Percentiles rank a stretch among this genome's conserved stretches.
phyloP scores from a whole-genome alignment of 2,888 invertebrate species.

The Neoaliturus tenellus region DNA sequence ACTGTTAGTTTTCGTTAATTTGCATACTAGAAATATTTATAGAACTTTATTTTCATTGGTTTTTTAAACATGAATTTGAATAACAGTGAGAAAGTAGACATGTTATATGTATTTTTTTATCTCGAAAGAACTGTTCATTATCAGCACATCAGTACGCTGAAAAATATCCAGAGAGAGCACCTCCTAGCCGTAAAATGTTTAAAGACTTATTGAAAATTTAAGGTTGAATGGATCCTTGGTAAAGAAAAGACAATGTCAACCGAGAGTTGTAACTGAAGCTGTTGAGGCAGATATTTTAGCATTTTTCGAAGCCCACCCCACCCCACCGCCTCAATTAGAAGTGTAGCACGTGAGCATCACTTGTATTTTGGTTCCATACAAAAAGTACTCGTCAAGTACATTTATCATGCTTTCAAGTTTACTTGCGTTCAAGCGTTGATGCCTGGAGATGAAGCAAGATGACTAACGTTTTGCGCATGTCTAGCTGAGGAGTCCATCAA shows the following conservation, averaged over 20 bases:
- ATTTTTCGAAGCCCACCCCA: background rate
- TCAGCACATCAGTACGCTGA: too few species aligned
- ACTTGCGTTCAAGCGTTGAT: constrained; percentile 18
- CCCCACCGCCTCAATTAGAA: background rate
- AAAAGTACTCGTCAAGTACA: background rate
- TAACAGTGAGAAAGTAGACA: too few species aligned
- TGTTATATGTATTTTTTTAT: too few species aligned
- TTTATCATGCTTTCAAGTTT: constrained; percentile 1
- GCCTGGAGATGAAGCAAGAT: constrained; percentile 39
- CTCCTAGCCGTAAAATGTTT: too few species aligned
- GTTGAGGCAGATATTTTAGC: constrained; percentile 17
- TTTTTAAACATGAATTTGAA: too few species aligned
- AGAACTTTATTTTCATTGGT: too few species aligned
- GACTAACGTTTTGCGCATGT: constrained; percentile 22
- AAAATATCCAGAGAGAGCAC: too few species aligned
- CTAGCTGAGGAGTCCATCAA: background rate
- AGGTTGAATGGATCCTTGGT: too few species aligned
- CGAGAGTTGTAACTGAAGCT: constrained; percentile 11
- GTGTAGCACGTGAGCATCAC: background rate
- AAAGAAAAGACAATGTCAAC: background rate
- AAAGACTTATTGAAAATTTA: too few species aligned
- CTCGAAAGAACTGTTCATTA: too few species aligned
- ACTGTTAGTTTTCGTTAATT: too few species aligned
- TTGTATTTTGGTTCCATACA: background rate
- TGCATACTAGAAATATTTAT: too few species aligned